Evolutionary conservation across 2,888 invertebrate genomes (phyloP), one percentile per base, ranked within the genome.

Genomic region (Oscheius sp.): DNA sequence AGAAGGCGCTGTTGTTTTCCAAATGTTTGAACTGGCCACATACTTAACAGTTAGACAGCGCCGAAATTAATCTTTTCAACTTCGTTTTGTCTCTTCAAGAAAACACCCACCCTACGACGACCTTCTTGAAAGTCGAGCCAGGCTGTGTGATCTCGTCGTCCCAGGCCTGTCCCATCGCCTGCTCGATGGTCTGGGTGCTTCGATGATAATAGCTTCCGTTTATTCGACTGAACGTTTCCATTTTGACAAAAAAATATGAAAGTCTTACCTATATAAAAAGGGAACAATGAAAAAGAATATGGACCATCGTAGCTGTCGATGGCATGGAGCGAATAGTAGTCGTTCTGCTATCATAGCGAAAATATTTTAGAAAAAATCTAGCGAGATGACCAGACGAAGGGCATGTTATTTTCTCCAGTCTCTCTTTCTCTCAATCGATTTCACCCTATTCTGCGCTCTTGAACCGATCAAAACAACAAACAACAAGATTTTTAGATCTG

Each of bases 81-180:
- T 21, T 21, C 21, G 21, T 21, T 21, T 21, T 21, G 21, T 21
- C 21, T 21, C 21, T 55, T 55, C 9, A 21, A 55, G 9, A 13
- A 13, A 55, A 60, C 9, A 66, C 82, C 57, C 42, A 88, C 87
- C 88, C 88, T 29, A 88, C 84, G 32, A 88, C 87, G 7, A 86
- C 84, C 73, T 85, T 86, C 32, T 83, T 79, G 75, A 88, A 88
- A 66, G 82, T 77, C 9, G 85, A 82, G 3, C 86, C 78, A 5
- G 88, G 88, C 72, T 84, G 84, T 3, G 79, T 68, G 51, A 88
- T 87, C 21, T 87, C 82, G 47, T 81, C 74, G 65, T 87, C 87
- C 87, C 88, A 88, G 0, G 87, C 82, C 35, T 85, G 70, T 7
- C 82, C 80, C 74, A 88, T 80, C 5, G 88, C 78, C 29, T 83